These are phyloP conservation scores for Choristoneura rosaceana DNA, from an alignment of 2,888 invertebrate species.

Conservation along the genomic window DNA sequence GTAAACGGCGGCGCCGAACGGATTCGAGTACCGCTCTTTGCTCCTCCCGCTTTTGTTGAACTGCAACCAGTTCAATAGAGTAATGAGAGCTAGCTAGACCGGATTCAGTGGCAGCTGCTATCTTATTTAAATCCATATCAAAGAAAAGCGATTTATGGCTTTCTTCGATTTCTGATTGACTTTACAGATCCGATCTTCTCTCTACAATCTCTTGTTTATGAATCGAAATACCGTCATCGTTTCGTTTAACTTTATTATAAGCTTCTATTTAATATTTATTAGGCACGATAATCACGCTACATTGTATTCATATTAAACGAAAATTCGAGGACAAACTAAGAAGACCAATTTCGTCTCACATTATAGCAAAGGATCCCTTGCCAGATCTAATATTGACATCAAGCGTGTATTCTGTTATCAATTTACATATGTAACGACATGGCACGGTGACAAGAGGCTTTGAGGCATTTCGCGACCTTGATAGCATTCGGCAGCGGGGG, in stretches of 20 bases:
- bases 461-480: constrained; percentile 45
- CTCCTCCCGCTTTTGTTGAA: constrained; percentile 32
- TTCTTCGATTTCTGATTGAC: neutral
- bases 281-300: neutral
- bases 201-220: neutral
- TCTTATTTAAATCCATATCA: neutral
- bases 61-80: constrained; percentile 31
- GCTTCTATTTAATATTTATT: neutral
- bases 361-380: neutral
- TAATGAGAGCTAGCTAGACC: constrained; percentile 2
- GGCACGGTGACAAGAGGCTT: constrained; percentile 37
- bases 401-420: constrained; percentile 31
- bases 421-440: constrained; percentile 40
- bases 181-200: neutral
- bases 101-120: neutral
- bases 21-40: constrained; percentile 32
- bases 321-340: neutral
- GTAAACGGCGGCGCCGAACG: constrained; percentile 17
- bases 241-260: neutral
- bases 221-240: neutral
- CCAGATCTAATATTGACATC: constrained; percentile 9
- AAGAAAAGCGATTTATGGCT: no score
- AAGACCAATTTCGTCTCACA: constrained; percentile 11
- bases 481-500: constrained; percentile 42
- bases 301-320: neutral